Evolutionary conservation across 2,113 vertebrate genomes (phyloP).

Genomic region (Trogon surrucura): DNA sequence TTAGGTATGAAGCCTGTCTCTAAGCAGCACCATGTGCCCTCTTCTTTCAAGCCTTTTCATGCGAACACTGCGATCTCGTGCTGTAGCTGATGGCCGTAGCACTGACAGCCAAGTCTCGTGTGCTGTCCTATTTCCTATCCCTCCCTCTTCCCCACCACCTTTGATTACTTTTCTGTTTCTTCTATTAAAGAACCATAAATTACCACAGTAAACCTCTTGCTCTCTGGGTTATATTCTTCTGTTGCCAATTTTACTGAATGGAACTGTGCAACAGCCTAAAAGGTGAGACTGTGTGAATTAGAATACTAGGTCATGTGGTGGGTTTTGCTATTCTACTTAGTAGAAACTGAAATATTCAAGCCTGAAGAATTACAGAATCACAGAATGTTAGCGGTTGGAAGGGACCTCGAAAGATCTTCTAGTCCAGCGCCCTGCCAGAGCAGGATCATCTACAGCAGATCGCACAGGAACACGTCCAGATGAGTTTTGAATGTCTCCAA

Average conservation of each 20-base stretch:
- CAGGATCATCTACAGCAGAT: no score
- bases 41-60: background rate
- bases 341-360: background rate
- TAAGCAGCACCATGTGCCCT: background rate
- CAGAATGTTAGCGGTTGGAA: no score
- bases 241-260: background rate
- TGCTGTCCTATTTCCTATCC: background rate
- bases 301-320: background rate
- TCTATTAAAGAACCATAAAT: background rate
- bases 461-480: no score
- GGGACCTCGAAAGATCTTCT: no score
- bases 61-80: rapidly evolving
- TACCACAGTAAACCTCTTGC: background rate
- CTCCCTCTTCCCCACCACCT: background rate
- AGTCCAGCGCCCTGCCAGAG: no score
- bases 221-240: background rate
- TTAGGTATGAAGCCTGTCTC: background rate
- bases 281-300: background rate
- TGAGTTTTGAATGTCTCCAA: no score
- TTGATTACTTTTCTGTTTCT: background rate
- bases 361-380: background rate
- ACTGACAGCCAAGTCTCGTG: background rate
- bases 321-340: background rate
- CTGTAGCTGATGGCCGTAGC: background rate
- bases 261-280: background rate